phyloP scores from a whole-genome alignment of 2,888 invertebrate genomes.

The Abrostola triplasia region DNA sequence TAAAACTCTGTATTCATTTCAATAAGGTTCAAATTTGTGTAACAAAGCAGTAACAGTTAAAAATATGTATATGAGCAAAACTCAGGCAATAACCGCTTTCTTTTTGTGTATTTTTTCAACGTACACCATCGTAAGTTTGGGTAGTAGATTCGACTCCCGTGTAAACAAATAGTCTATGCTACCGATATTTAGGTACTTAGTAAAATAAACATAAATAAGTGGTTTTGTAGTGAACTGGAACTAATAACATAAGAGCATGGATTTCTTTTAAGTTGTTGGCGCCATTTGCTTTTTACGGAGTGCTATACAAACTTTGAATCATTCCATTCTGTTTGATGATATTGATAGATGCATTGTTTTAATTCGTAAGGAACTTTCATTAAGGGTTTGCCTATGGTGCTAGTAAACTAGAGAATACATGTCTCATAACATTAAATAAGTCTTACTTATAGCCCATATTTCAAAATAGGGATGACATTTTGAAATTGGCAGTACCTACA shows the following conservation, averaged over 20 bases:
- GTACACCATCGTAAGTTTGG: slow-evolving; percentile 20
- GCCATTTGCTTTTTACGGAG: background rate
- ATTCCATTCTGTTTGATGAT: too few species aligned
- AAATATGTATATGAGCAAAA: slow-evolving; percentile 38
- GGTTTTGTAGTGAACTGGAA: slow-evolving; percentile 41
- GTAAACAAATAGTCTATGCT: slow-evolving; percentile 46
- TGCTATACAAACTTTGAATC: background rate
- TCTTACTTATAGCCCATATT: too few species aligned
- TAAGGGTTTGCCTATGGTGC: too few species aligned
- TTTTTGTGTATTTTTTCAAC: slow-evolving; percentile 50
- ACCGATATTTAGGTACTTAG: slow-evolving; percentile 42
- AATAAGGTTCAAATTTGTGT: slow-evolving; percentile 12
- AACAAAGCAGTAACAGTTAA: slow-evolving; percentile 8
- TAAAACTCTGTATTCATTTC: rapidly evolving
- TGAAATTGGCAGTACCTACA: too few species aligned
- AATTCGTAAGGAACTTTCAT: too few species aligned
- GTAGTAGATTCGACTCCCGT: slow-evolving; percentile 47
- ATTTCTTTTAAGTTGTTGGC: background rate
- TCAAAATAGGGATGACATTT: too few species aligned
- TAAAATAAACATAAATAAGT: slow-evolving; percentile 44
- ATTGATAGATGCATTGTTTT: too few species aligned
- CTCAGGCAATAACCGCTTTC: slow-evolving; percentile 23
- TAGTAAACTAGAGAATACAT: too few species aligned
- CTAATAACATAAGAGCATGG: slow-evolving; percentile 22
- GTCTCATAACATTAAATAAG: too few species aligned